Evolutionary conservation across 1,140 invertebrate genomes (phyloP).

Genomic region (Streblospio benedicti): DNA sequence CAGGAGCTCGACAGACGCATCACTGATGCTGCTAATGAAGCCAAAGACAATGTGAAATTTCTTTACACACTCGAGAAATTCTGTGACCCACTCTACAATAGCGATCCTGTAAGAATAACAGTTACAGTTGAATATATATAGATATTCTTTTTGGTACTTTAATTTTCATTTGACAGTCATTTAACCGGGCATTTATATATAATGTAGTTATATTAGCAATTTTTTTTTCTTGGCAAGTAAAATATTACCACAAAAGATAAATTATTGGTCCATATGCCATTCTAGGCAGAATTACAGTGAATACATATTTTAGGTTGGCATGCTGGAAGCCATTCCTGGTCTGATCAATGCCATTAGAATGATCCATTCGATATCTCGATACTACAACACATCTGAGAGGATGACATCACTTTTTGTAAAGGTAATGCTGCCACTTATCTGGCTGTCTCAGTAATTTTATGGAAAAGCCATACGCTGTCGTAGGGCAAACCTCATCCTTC

Average conservation of each 20-base stretch:
- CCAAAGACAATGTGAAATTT: slow-evolving; percentile 88
- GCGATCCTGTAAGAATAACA: slow-evolving; percentile 64
- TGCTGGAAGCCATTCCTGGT: slow-evolving; percentile 45
- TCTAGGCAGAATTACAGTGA: too few species aligned
- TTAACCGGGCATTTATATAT: too few species aligned
- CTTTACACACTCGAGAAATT: slow-evolving; percentile 89
- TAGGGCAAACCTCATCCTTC: too few species aligned
- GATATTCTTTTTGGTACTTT: too few species aligned
- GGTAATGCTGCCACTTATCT: slow-evolving; percentile 49
- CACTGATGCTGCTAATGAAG: slow-evolving; percentile 62
- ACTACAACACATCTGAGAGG: slow-evolving; percentile 90
- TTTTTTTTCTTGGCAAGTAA: too few species aligned
- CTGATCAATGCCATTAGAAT: slow-evolving; percentile 52
- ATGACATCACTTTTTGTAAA: slow-evolving; percentile 91
- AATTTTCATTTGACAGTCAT: too few species aligned
- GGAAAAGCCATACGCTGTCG: too few species aligned
- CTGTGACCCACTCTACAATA: slow-evolving; percentile 85
- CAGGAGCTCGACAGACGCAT: slow-evolving; percentile 44
- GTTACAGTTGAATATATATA: not conserved
- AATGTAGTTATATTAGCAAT: too few species aligned
- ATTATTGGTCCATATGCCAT: too few species aligned
- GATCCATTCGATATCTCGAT: slow-evolving; percentile 86
- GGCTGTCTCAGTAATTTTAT: too few species aligned
- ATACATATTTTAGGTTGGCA: slow-evolving; percentile 42
- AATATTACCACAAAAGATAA: too few species aligned